Base-by-base conservation (phyloP, 2,888 invertebrate species). In the Eupithecia subumbrata region DNA sequence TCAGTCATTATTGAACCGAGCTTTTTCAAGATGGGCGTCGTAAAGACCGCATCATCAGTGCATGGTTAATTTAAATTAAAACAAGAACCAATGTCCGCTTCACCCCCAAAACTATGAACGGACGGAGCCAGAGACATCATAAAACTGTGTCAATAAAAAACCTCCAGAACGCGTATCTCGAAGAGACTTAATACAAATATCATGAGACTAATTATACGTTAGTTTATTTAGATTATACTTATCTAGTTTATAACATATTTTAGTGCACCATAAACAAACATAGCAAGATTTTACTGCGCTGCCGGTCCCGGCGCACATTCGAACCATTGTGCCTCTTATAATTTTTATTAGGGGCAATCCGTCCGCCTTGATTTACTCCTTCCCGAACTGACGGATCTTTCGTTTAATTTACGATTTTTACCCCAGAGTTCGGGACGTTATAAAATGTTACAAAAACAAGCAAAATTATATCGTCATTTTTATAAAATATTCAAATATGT, bases 271-370 rank as follows among this genome's bases (percentile, higher is more conserved):
- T 95, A 95, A 94, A 94, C 94, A 94, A 95, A 94, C 94, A 94
- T 91, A 93, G 93, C 91, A 88, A 91, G 91, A 91, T 91, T 94
- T 94, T 94, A 94, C 92, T 90, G 90, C 94, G 92, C 93, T 91
- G 93, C 89, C 93, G 91, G 90, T 89, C 91, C 86, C 90, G 90
- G 86, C 90, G 91, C 93, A 92, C 92, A 93, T 92, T 91, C 90
- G 90, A 90, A 84, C 90, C 91, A 94, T 95, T 95, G 94, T 94
- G 94, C 93, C 91, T 93, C 92, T 94, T 95, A 95, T 95, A 95
- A 94, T 95, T 95, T 95, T 95, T 94, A 95, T 94, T 94, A 91
- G 92, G 92, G 94, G 94, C 95, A 94, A 95, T 95, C 92, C 94
- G 93, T 94, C 94, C 89, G 90, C 82, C 92, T 94, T 95, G 95